These are phyloP conservation scores for Taurulus bubalis DNA, from an alignment of 2,113 vertebrate species.

Conservation along the genomic window DNA sequence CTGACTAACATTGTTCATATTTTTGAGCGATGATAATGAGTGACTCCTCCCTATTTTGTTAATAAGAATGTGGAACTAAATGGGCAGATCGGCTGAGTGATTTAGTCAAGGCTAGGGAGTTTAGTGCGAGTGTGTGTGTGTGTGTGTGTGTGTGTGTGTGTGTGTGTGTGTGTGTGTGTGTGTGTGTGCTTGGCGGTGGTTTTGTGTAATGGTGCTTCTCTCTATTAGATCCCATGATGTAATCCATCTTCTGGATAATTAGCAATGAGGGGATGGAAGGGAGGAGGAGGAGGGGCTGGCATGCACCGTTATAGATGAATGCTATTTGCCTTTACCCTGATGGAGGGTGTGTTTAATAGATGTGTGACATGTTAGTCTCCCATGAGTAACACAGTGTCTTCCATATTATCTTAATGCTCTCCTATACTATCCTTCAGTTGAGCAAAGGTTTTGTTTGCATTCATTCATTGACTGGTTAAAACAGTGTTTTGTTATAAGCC, in stretches of 20 bases:
- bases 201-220: slow-evolving; percentile 64
- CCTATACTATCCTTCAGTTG: not conserved
- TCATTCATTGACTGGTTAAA: not conserved
- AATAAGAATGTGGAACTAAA: slow-evolving; percentile 62
- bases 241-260: slow-evolving; percentile 81
- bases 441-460: not conserved
- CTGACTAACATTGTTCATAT: slow-evolving; percentile 27
- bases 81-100: slow-evolving; percentile 57
- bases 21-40: slow-evolving; percentile 43
- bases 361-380: slow-evolving; percentile 32
- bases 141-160: slow-evolving; percentile 38
- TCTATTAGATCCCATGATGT: slow-evolving; percentile 77
- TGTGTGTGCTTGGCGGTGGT: slow-evolving; percentile 26
- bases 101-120: slow-evolving; percentile 57
- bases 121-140: not conserved
- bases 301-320: slow-evolving; percentile 57
- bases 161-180: slow-evolving; percentile 25
- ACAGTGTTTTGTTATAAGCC: not conserved
- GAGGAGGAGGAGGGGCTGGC: slow-evolving; percentile 56
- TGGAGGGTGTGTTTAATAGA: slow-evolving; percentile 54
- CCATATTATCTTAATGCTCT: not conserved
- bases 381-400: slow-evolving; percentile 28
- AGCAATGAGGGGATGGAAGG: slow-evolving; percentile 66
- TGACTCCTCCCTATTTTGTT: slow-evolving; percentile 56
- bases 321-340: slow-evolving; percentile 46